Percentiles rank a stretch among this genome's conserved stretches.
Conservation (phyloP, 2,797 vertebrate species). For the Acomys russatus region DNA sequence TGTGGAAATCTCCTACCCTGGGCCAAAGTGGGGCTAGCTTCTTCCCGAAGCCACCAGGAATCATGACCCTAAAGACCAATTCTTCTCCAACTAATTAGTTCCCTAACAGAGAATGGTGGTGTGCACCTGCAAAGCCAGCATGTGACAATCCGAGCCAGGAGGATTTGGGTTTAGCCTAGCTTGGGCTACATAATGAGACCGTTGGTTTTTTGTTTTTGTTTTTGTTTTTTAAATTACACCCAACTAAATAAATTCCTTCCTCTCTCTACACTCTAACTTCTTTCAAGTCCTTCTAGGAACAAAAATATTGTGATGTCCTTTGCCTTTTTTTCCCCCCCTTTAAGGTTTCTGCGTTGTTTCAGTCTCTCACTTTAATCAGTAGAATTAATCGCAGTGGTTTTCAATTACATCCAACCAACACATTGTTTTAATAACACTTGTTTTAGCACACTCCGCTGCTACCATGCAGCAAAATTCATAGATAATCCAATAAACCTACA, state of each 20-base stretch:
- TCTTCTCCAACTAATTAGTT: not conserved
- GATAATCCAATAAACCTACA: constrained; percentile 5
- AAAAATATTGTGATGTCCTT: not conserved
- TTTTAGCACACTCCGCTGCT: constrained; percentile 2
- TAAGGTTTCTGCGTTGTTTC: not conserved
- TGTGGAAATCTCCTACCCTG: not conserved
- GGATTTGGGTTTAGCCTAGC: not conserved
- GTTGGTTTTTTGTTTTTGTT: no score
- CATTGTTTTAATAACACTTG: not conserved
- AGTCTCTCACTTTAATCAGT: not conserved
- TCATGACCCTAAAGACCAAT: not conserved
- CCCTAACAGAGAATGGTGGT: not conserved
- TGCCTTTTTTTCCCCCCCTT: not conserved
- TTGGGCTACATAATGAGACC: not conserved
- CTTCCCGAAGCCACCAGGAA: not conserved
- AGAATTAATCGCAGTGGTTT: constrained; percentile 38
- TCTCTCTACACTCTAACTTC: not conserved
- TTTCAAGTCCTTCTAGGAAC: not conserved
- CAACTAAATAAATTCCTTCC: not conserved
- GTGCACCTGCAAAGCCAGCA: not conserved
- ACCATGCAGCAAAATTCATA: constrained; percentile 32
- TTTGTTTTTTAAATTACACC: no score
- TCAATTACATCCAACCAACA: not conserved
- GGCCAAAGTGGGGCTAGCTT: not conserved
- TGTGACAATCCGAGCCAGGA: not conserved